Percentiles rank a stretch among this genome's conserved stretches.
Evolutionary conservation across 2,888 invertebrate species (phyloP).

Genomic region (Dynastes maya): DNA sequence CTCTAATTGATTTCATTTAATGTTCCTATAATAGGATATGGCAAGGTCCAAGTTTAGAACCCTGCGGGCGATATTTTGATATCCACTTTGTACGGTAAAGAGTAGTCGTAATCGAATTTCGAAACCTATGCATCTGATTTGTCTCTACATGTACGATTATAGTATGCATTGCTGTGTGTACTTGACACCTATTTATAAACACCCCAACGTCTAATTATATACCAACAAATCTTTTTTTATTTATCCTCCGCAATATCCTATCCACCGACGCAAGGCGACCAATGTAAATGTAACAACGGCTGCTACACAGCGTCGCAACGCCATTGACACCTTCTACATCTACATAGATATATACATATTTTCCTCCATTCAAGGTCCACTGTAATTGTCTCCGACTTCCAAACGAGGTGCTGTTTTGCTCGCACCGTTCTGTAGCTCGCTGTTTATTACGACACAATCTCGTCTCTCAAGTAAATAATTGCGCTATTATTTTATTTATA

Average conservation of each 20-base stretch:
- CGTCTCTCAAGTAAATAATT: constrained; percentile 43
- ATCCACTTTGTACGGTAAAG: background rate
- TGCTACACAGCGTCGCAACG: background rate
- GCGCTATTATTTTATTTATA: constrained; percentile 44
- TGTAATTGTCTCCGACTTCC: constrained; percentile 19
- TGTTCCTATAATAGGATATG: background rate
- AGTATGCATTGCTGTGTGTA: constrained; percentile 16
- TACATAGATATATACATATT: too few relatives aligned
- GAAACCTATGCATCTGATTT: background rate
- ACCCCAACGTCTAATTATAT: constrained; percentile 39
- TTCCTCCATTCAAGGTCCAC: background rate
- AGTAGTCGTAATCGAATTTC: background rate
- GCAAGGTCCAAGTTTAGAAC: background rate
- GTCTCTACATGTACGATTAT: background rate
- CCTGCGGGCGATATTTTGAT: background rate
- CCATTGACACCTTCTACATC: background rate
- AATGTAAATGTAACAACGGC: background rate
- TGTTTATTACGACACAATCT: constrained; percentile 28
- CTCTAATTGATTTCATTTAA: too few relatives aligned
- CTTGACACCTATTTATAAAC: constrained; percentile 44
- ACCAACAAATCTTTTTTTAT: constrained; percentile 33
- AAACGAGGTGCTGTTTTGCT: constrained; percentile 1
- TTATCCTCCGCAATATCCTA: background rate
- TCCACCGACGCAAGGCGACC: constrained; percentile 3
- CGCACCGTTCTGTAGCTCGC: background rate